Evolutionary conservation across 2,797 vertebrate genomes (phyloP).

Genomic region (Distichodus sexfasciatus): DNA sequence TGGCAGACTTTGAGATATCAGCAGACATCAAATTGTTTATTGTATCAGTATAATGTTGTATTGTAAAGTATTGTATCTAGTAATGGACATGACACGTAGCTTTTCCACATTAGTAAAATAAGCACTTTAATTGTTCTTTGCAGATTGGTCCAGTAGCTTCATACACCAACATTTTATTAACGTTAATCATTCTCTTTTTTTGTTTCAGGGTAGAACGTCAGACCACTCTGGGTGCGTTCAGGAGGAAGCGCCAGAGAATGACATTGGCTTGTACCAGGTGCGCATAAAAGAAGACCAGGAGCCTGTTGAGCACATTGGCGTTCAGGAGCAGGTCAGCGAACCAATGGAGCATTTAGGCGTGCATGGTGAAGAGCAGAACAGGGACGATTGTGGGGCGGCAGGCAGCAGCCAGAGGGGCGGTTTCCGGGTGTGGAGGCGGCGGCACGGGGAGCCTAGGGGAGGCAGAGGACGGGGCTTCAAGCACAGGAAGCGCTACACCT

Average conservation of each 20-base stretch:
- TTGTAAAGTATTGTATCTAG: too few relatives aligned
- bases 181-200: background rate
- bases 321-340: constrained; percentile 53
- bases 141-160: too few relatives aligned
- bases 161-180: background rate
- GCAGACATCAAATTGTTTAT: too few relatives aligned
- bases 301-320: constrained; percentile 46
- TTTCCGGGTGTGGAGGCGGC: constrained; percentile 56
- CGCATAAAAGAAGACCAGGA: constrained; percentile 76
- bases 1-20: too few relatives aligned
- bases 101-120: too few relatives aligned
- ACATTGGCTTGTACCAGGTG: constrained; percentile 70
- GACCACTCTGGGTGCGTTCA: constrained; percentile 63
- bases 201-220: constrained; percentile 70
- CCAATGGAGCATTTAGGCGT: constrained; percentile 52
- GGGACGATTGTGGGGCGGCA: constrained; percentile 53
- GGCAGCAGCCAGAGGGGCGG: constrained; percentile 57
- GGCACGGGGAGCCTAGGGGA: constrained; percentile 57
- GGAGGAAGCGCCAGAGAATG: constrained; percentile 71
- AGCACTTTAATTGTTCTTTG: too few relatives aligned
- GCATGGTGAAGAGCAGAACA: constrained; percentile 55
- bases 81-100: too few relatives aligned
- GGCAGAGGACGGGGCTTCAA: constrained; percentile 69
- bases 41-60: too few relatives aligned
- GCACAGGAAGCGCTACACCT: constrained; percentile 60